phyloP scores from a whole-genome alignment of 1,140 invertebrate species.

The Macrobrachium rosenbergii region DNA sequence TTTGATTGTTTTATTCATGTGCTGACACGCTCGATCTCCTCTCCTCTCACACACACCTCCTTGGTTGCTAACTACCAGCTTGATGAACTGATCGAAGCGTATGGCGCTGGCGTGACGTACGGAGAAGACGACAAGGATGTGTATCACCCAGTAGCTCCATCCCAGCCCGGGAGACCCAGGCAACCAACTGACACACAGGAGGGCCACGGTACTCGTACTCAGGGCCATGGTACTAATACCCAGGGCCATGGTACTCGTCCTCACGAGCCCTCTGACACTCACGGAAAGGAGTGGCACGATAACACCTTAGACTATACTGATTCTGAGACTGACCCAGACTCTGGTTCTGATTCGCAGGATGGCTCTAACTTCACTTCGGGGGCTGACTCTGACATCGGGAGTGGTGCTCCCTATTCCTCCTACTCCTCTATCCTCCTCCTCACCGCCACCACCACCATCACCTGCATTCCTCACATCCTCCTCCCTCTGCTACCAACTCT shows the following conservation, averaged over 20 bases:
- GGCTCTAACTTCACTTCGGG: slow-evolving; percentile 44
- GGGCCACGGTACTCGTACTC: no score
- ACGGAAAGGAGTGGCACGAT: slow-evolving; percentile 10
- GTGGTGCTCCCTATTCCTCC: slow-evolving; percentile 26
- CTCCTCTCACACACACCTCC: slow-evolving; percentile 32
- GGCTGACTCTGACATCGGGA: slow-evolving; percentile 15
- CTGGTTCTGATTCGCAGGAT: slow-evolving; percentile 52
- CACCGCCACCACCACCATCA: not conserved
- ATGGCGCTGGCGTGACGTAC: not conserved
- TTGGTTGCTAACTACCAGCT: slow-evolving; percentile 52
- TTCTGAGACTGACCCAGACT: slow-evolving; percentile 47
- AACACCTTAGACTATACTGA: slow-evolving; percentile 28
- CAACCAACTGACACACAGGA: not conserved
- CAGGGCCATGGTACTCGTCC: not conserved
- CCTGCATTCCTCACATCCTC: not conserved
- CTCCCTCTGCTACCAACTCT: not conserved
- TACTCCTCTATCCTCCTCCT: not conserved
- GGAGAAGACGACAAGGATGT: slow-evolving; percentile 21
- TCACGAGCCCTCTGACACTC: not conserved
- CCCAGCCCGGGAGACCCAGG: not conserved
- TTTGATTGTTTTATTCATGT: slow-evolving; percentile 35
- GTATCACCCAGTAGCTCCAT: slow-evolving; percentile 13
- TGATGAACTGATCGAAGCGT: slow-evolving; percentile 39
- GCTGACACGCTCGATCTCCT: slow-evolving; percentile 10
- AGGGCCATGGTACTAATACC: not conserved